Base-by-base conservation (phyloP, 2,888 invertebrate species). In the Chrysomela aeneicollis region DNA sequence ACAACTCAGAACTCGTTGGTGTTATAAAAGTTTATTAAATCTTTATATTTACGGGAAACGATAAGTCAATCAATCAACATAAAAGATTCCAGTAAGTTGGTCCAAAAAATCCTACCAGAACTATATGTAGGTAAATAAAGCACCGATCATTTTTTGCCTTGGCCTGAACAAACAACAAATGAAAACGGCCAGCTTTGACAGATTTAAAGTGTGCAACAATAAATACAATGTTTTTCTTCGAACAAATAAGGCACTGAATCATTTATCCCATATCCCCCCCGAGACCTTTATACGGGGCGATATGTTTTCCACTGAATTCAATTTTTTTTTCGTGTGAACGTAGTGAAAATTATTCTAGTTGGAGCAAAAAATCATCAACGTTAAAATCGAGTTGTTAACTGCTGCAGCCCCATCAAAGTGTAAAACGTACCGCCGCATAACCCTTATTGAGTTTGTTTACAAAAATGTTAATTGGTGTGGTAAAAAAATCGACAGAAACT, bases 151-250 rank as follows among this genome's bases (percentile, higher is more conserved):
- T 5, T 26, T 6, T 26, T 6, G 26, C 26, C 26, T 37, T 37
- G 47, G 59, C 60, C 66, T 71, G 68, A 67, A 67, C 32, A 71
- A 71, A 69, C 68, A 71, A 61, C 47, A 15, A 15, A 47, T 35
- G 9, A 32, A 68, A 37, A 55, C 18, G 26, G 35, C 47, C 49
- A 26, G 50, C 10, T 54, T 19, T 63, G 67, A 67, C 35, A 66
- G 67, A 63, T 64, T 61, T 64, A 64, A 58, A 47, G 35, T 55
- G 54, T 50, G 19, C 46, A 1, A 46, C 60, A 51, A 37, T 32
- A 30, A 37, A 19, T 47, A 30, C 19, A 47, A 49, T 61, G 52
- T 64, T 64, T 50, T 57, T 26, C 30, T 64, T 57, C 15, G 22
- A 21, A 19, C 54, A 22, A 55, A 66, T 59, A 66, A 63, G 62